phyloP scores from a whole-genome alignment of 2,888 invertebrate genomes.

The Macropis europaea region DNA sequence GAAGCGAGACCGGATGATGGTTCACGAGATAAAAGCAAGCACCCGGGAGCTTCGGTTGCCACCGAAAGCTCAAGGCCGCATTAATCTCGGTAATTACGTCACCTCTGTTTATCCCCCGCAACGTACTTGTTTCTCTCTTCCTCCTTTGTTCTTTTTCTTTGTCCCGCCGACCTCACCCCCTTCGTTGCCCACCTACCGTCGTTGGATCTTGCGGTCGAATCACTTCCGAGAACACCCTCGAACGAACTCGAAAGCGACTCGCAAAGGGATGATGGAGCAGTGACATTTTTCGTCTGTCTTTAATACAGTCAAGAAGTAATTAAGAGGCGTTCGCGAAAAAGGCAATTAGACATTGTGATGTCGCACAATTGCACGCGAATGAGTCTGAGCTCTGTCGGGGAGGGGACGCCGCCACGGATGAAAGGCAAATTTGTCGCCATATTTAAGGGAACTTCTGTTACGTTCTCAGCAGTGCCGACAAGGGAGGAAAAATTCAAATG shows the following conservation, averaged over 20 bases:
- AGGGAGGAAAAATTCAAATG: not conserved
- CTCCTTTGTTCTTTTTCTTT: conserved; percentile 11
- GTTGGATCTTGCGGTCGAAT: conserved; percentile 44
- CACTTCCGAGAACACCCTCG: conserved; percentile 39
- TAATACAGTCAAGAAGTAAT: conserved; percentile 51
- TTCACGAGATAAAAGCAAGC: conserved; percentile 64
- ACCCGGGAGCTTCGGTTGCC: conserved; percentile 56
- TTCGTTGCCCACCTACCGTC: not conserved
- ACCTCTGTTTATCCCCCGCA: conserved; percentile 71
- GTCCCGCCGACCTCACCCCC: conserved; percentile 11
- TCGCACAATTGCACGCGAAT: conserved; percentile 1
- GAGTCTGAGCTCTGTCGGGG: not conserved
- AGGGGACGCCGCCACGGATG: not conserved
- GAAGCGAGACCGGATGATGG: conserved; percentile 65
- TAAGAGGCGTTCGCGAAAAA: conserved; percentile 39
- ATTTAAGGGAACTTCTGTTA: not conserved
- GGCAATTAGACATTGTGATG: conserved; percentile 39
- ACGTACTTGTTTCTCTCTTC: conserved; percentile 42
- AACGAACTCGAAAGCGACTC: conserved; percentile 33
- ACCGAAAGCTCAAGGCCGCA: conserved; percentile 70
- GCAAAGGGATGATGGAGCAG: conserved; percentile 42
- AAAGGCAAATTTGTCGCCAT: conserved; percentile 10
- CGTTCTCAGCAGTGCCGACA: not conserved
- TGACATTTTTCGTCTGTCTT: conserved; percentile 52
- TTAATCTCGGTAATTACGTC: conserved; percentile 77